Conservation (phyloP, 2,113 vertebrate species). For the Centropus unirufus region DNA sequence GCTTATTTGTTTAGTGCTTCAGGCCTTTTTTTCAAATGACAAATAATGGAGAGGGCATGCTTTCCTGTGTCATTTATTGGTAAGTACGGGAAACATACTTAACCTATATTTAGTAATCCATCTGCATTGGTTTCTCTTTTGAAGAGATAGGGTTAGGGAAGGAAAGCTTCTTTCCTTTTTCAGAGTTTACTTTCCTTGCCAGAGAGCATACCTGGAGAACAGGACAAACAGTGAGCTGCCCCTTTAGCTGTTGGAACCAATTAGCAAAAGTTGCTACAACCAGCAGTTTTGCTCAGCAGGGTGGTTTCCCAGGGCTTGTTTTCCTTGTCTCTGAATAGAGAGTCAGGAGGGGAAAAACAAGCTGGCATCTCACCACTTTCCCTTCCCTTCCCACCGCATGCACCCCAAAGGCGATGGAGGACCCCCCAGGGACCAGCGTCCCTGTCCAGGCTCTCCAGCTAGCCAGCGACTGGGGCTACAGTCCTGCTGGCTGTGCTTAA, state of each 20-base stretch:
- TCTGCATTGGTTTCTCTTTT: not conserved
- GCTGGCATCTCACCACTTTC: not conserved
- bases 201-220: not conserved
- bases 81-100: not conserved
- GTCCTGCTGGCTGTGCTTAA: not conserved
- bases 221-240: not conserved
- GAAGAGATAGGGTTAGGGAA: not conserved
- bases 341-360: not conserved
- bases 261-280: not conserved
- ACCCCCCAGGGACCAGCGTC: too few relatives aligned
- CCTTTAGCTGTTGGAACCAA: not conserved
- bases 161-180: not conserved
- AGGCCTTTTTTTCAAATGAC: not conserved
- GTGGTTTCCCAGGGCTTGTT: not conserved
- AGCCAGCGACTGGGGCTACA: rapidly evolving
- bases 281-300: not conserved
- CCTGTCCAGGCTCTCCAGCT: rapidly evolving
- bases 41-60: not conserved
- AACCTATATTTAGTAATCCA: not conserved
- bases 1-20: not conserved
- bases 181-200: not conserved
- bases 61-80: not conserved
- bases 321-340: not conserved
- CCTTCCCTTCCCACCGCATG: not conserved
- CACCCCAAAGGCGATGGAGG: rapidly evolving